Evolutionary conservation across 2,797 vertebrate species (phyloP).

Genomic region (Pyrocephalus nanus): DNA sequence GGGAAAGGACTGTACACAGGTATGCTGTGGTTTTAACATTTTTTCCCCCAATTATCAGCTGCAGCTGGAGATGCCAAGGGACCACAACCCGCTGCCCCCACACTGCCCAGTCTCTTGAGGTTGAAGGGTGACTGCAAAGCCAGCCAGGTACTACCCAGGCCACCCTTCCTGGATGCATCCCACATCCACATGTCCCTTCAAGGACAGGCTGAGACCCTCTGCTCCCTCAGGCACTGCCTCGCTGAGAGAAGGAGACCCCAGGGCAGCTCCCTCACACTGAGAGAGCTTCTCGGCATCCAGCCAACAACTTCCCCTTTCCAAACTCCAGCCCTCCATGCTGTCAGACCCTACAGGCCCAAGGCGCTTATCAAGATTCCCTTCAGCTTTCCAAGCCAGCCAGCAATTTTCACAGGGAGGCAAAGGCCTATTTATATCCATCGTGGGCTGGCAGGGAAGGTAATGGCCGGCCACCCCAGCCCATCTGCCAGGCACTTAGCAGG

Average conservation of each 20-base stretch:
- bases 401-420: not conserved
- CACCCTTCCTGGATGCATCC: not conserved
- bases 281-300: not conserved
- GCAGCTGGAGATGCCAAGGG: not conserved
- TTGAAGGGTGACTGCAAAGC: not conserved
- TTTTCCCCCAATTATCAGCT: not conserved
- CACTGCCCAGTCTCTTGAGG: not conserved
- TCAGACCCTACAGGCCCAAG: not conserved
- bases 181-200: fast-evolving
- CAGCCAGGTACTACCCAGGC: not conserved
- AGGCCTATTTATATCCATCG: not conserved
- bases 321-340: fast-evolving
- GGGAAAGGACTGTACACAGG: fast-evolving
- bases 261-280: not conserved
- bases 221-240: not conserved
- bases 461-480: constrained; percentile 6
- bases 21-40: fast-evolving
- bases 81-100: not conserved
- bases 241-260: not conserved
- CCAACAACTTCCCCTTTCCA: not conserved
- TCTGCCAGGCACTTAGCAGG: constrained; percentile 30
- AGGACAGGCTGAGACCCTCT: not conserved
- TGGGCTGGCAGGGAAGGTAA: constrained; percentile 3
- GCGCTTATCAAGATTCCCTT: not conserved
- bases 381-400: not conserved